Evolutionary conservation across 2,113 vertebrate species (phyloP), one percentile per base, ranked within the genome.

Genomic region (Rhinichthys klamathensis): DNA sequence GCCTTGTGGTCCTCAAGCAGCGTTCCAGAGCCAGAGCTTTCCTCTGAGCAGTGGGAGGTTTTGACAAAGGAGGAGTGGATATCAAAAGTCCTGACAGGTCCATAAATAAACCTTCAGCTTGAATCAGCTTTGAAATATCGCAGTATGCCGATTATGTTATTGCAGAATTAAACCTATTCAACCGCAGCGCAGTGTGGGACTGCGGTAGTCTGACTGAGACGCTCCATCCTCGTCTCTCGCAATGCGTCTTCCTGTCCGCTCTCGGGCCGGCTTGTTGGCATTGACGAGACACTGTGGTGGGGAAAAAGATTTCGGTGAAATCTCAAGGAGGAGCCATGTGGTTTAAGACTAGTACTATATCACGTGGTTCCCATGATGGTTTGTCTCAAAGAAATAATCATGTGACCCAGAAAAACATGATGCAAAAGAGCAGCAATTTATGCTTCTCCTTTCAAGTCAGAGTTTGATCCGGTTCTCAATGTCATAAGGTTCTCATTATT

Each of bases 41-140:
- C 82, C 83, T 86, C 85, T 88, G 83, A 86, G 84, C 89, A 86
- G 92, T 87, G 89, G 91, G 90, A 91, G 92, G 91, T 88, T 92
- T 92, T 84, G 89, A 91, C 90, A 91, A 90, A 87, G 73, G 77
- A 88, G 82, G 80, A 92, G 90, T 84, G 90, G 23, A 87, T 91
- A 87, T 88, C 78, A 90, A 89, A 92, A 92, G 91, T 88, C 89
- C 82, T 92, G 92, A 91, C 92, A 94, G 94, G 92, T 95, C 92
- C 92, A 95, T 94, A 94, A 94, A 94, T 95, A 94, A 94, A 91
- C 86, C 73, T 86, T 73, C 82, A 7, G 76, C 89, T 91, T 89
- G 91, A 94, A 92, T 92, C 46, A 80, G 41, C 74, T 72, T 32
- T 85, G 73, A 85, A 85, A 82, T 69, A 88, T 72, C 49, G 44